Conservation (phyloP, 2,888 invertebrate species). For the Hanleya hanleyi region DNA sequence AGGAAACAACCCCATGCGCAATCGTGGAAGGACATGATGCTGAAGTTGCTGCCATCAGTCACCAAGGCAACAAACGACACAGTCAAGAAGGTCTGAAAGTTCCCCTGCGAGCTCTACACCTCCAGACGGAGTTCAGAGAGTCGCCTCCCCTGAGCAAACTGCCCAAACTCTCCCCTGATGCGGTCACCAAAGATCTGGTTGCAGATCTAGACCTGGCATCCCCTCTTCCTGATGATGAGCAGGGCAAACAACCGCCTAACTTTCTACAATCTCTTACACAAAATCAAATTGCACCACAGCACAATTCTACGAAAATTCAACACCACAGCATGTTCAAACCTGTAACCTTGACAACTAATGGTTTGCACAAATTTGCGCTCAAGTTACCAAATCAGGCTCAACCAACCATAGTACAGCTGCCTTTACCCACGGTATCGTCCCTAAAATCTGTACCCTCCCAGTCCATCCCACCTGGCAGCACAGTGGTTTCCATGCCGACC, state of each 20-base stretch:
- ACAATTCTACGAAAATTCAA: too few species aligned
- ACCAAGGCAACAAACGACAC: not conserved
- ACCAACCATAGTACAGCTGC: constrained; percentile 32
- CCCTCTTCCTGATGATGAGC: constrained; percentile 20
- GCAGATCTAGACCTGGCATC: constrained; percentile 26
- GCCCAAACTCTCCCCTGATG: constrained; percentile 31
- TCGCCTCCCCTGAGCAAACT: constrained; percentile 48
- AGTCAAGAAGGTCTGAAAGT: constrained; percentile 24
- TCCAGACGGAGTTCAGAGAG: constrained; percentile 49
- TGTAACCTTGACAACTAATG: constrained; percentile 20
- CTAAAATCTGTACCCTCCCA: constrained; percentile 10
- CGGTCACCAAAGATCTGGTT: constrained; percentile 10
- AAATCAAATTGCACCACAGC: not conserved
- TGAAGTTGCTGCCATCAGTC: constrained; percentile 19
- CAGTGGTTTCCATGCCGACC: not conserved
- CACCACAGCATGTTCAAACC: not conserved
- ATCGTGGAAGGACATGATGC: constrained; percentile 33
- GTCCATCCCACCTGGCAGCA: constrained; percentile 15
- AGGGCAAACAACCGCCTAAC: not conserved
- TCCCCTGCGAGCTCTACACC: constrained; percentile 52
- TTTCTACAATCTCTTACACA: not conserved
- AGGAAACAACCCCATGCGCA: constrained; percentile 44
- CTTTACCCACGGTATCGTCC: not conserved
- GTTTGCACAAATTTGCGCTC: too few species aligned
- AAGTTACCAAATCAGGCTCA: constrained; percentile 38